phyloP scores from a whole-genome alignment of 2,797 vertebrate genomes.

The Halcyon chelicuti region DNA sequence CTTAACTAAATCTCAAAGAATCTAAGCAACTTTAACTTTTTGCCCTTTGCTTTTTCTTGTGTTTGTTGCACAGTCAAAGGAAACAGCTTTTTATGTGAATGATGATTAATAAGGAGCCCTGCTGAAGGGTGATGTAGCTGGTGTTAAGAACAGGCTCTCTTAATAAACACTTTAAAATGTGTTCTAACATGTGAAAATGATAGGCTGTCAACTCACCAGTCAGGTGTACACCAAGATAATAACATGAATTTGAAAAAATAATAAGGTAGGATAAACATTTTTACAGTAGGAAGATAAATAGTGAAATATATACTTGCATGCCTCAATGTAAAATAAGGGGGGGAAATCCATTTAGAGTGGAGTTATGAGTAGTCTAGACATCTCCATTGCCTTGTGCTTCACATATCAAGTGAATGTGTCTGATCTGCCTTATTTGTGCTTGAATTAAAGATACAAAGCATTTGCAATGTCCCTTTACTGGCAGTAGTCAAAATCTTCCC shows the following conservation, averaged over 20 bases:
- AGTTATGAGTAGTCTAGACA: neutral
- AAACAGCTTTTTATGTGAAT: constrained; percentile 64
- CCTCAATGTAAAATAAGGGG: neutral
- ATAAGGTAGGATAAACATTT: constrained; percentile 33
- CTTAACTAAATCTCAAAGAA: constrained; percentile 17
- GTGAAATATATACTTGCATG: neutral
- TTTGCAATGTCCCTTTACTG: neutral
- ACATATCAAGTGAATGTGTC: neutral
- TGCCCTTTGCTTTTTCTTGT: constrained; percentile 3
- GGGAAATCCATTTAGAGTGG: neutral
- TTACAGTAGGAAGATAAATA: constrained; percentile 48
- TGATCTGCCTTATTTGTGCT: neutral
- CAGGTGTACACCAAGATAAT: constrained; percentile 58
- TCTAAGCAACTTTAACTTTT: neutral
- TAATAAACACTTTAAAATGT: constrained; percentile 66
- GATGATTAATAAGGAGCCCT: constrained; percentile 66
- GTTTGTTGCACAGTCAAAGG: constrained; percentile 53
- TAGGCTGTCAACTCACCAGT: constrained; percentile 64
- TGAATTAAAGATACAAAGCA: neutral
- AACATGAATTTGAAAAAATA: constrained; percentile 46
- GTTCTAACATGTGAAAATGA: constrained; percentile 74
- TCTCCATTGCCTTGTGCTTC: neutral
- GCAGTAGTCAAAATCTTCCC: neutral
- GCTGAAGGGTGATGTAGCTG: constrained; percentile 45
- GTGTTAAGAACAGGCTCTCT: constrained; percentile 45